Base-by-base conservation (phyloP, 2,888 invertebrate species). In the Hybos culiciformis region DNA sequence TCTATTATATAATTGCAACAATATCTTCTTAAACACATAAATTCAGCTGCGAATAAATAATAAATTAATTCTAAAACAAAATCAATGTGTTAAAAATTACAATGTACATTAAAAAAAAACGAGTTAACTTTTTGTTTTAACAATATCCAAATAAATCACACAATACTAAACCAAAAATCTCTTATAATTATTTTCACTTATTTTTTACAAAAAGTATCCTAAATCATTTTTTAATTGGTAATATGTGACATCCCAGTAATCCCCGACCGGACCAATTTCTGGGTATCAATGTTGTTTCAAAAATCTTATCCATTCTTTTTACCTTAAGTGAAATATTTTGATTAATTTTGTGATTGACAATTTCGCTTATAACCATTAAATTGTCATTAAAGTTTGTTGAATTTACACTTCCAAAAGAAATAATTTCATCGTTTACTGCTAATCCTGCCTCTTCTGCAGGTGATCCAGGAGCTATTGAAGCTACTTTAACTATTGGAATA, bases 381-480 rank as follows among this genome's bases (percentile, higher is more conserved):
- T 74, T 71, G 37, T 74, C 71, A 37, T 70, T 70, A 56, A 83
- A 88, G 65, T 88, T 90, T 6, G 60, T 63, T 1, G 69, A 63
- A 58, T 80, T 82, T 8, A 88, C 67, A 0, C 85, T 80, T 6
- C 88, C 88, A 62, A 90, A 87, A 54, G 83, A 75, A 4, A 83
- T 56, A 14, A 90, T 70, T 48, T 75, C 70, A 62, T 90, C 88
- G 14, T 77, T 71, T 26, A 72, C 70, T 50, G 69, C 66, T 6
- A 90, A 67, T 1, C 87, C 87, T 40, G 84, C 85, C 51, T 71
- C 62, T 56, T 83, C 80, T n/a, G 91, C 87, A 11, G 91, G 91
- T 1, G 90, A 91, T 20, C 78, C 80, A 37, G 73, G 66, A 37
- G 77, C 77, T 6, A 92, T 83, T 42, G 77, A 62, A 47, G 80